Percentiles rank a stretch among this genome's conserved stretches.
Evolutionary conservation across 2,797 vertebrate species (phyloP).

Genomic region (Pterois miles): DNA sequence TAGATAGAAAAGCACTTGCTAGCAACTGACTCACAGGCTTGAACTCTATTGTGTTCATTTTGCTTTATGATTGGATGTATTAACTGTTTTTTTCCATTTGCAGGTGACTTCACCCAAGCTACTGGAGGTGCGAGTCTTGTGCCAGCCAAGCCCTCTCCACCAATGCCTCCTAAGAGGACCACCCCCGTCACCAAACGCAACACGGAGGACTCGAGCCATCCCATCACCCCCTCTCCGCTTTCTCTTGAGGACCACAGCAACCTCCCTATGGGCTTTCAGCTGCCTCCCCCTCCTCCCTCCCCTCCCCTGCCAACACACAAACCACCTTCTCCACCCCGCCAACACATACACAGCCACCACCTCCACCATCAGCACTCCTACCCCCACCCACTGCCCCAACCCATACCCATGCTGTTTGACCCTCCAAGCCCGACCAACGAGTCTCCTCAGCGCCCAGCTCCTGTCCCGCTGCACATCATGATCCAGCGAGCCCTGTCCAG

Average conservation of each 20-base stretch:
- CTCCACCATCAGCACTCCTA: conserved; percentile 85
- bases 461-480: conserved; percentile 93
- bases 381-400: conserved; percentile 79
- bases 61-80: not conserved
- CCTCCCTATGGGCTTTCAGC: conserved; percentile 80
- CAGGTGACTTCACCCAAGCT: conserved; percentile 91
- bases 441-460: conserved; percentile 83
- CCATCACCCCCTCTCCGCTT: conserved; percentile 57
- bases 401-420: conserved; percentile 80
- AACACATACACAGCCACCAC: conserved; percentile 77
- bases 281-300: conserved; percentile 80
- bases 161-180: conserved; percentile 94
- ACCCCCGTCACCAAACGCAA: conserved; percentile 81
- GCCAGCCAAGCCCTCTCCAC: conserved; percentile 91
- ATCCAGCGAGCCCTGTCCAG: conserved; percentile 96
- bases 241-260: conserved; percentile 78
- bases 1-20: conserved; percentile 7
- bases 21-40: conserved; percentile 6
- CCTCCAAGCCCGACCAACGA: conserved; percentile 80
- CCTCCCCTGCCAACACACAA: conserved; percentile 86
- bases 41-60: not conserved
- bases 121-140: conserved; percentile 80
- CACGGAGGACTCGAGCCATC: conserved; percentile 77
- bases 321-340: conserved; percentile 84
- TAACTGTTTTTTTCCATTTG: conserved; percentile 26